A percentile compares a stretch with the other conserved stretches of the same genome.
Evolutionary conservation across 35 echinoderm and acorn worm species (phyloP).

Genomic region (Patiria miniata): DNA sequence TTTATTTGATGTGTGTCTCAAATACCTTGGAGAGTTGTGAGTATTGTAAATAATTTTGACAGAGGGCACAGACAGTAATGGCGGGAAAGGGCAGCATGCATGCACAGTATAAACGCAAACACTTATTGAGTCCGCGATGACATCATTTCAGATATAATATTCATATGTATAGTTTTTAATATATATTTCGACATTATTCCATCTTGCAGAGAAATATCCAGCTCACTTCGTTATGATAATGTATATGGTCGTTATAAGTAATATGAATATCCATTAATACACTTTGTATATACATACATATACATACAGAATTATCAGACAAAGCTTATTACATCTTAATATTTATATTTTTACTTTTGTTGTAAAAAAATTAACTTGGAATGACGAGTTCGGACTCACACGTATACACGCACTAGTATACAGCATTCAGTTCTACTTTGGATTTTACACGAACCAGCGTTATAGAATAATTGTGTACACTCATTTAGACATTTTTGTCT

Average conservation of each 20-base stretch:
- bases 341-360: background rate
- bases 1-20: too few relatives aligned
- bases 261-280: slow-evolving; percentile 17
- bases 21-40: too few relatives aligned
- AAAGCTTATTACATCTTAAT: slow-evolving; percentile 6
- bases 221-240: slow-evolving; percentile 4
- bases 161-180: slow-evolving; percentile 4
- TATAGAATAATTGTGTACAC: background rate
- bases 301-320: slow-evolving; percentile 7
- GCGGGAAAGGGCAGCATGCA: too few relatives aligned
- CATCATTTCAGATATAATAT: background rate
- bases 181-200: background rate
- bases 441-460: slow-evolving; percentile 5
- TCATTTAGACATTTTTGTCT: background rate
- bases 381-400: background rate
- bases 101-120: too few relatives aligned
- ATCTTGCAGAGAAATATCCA: slow-evolving; percentile 28
- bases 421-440: background rate
- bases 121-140: too few relatives aligned
- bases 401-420: background rate
- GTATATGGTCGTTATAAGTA: background rate
- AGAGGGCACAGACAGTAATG: too few relatives aligned
- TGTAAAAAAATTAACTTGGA: slow-evolving; percentile 15
- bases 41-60: too few relatives aligned
- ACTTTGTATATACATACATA: slow-evolving; percentile 15